Percentiles rank a stretch among this genome's conserved stretches.
Evolutionary conservation across 2,113 vertebrate genomes (phyloP).

Genomic region (Mastomys natalensis): DNA sequence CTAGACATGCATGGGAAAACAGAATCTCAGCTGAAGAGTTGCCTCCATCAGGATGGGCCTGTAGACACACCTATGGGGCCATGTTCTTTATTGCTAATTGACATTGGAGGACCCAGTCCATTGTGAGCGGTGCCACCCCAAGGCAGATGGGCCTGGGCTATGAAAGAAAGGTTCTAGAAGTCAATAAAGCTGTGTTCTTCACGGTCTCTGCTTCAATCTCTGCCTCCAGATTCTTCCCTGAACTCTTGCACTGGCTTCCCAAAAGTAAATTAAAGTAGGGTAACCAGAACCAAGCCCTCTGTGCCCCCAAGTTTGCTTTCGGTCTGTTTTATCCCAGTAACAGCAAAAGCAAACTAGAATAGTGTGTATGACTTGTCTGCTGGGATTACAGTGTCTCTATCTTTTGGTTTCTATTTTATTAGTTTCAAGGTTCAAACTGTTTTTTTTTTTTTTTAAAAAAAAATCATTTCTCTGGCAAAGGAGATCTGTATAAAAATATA

Average conservation of each 20-base stretch:
- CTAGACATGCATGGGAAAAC: not conserved
- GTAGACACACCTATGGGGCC: not conserved
- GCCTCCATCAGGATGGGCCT: not conserved
- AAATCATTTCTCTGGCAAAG: slow-evolving; percentile 4
- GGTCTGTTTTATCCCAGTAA: too few relatives aligned
- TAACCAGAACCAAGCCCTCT: not conserved
- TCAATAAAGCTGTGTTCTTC: not conserved
- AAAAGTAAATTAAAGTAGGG: not conserved
- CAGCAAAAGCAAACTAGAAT: not conserved
- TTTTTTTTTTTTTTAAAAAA: not conserved
- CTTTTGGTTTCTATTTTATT: slow-evolving; percentile 51
- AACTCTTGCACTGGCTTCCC: not conserved
- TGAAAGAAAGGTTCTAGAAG: not conserved
- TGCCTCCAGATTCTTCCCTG: not conserved
- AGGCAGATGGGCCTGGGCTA: not conserved
- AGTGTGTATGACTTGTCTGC: not conserved
- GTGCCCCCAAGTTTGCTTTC: not conserved
- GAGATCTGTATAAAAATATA: not conserved
- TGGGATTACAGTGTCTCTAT: slow-evolving; percentile 43
- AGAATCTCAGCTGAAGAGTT: not conserved
- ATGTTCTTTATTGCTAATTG: not conserved
- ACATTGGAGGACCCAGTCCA: not conserved
- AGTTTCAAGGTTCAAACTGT: not conserved
- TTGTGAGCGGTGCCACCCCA: not conserved
- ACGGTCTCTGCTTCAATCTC: not conserved